Conservation (phyloP, 2,113 vertebrate species). For the Manacus vitellinus region DNA sequence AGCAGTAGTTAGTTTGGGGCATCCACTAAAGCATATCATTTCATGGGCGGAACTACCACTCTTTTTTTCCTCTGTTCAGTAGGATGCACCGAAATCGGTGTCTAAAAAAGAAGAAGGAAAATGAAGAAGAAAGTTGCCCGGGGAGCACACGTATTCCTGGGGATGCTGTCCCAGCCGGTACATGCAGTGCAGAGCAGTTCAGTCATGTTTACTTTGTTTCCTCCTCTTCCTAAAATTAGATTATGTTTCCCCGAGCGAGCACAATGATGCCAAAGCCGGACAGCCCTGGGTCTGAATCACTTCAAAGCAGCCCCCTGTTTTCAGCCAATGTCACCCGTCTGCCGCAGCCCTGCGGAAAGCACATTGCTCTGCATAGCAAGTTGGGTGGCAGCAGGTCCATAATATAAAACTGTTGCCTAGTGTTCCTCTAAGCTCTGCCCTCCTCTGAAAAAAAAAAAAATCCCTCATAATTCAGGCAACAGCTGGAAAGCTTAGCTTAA, state of each 20-base stretch:
- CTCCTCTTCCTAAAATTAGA: conserved; percentile 36
- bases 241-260: not conserved
- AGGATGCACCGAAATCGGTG: not conserved
- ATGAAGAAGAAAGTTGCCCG: not conserved
- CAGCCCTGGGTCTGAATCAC: not conserved
- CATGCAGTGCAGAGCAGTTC: not conserved
- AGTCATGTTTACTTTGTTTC: not conserved
- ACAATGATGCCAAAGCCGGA: not conserved
- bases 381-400: conserved; percentile 72
- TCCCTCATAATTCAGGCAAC: conserved; percentile 79
- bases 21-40: conserved; percentile 10
- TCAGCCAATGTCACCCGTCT: not conserved
- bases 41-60: not conserved
- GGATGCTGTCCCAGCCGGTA: accelerated
- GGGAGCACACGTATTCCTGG: not conserved
- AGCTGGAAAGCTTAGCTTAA: conserved; percentile 86
- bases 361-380: conserved; percentile 32
- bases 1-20: not conserved
- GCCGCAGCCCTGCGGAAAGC: not conserved
- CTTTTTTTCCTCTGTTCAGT: not conserved
- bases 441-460: conserved; percentile 50
- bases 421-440: conserved; percentile 74
- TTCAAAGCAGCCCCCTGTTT: conserved; percentile 25
- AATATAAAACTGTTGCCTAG: conserved; percentile 77
- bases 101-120: not conserved